Conservation (phyloP, 2,113 vertebrate genomes). For the Ceyx cyanopectus region DNA sequence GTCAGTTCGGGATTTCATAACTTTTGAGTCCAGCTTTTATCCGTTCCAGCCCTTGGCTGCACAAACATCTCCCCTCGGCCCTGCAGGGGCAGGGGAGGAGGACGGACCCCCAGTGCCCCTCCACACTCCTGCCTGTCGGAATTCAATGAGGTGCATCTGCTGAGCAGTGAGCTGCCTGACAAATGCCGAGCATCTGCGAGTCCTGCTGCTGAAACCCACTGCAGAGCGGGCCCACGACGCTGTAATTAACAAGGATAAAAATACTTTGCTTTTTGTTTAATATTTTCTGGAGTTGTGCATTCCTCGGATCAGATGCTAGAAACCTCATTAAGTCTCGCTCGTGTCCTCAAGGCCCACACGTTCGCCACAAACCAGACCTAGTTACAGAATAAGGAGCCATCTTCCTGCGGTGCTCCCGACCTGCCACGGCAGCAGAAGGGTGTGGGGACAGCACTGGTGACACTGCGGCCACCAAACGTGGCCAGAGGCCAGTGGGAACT, state of each 20-base stretch:
- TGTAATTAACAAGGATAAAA: slow-evolving; percentile 74
- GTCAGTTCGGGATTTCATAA: slow-evolving; percentile 27
- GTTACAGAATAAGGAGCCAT: background rate
- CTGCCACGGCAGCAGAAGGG: background rate
- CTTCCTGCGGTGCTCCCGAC: background rate
- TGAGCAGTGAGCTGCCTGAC: slow-evolving; percentile 45
- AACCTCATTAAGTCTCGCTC: slow-evolving; percentile 29
- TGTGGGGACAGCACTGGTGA: accelerated
- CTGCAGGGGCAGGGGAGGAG: slow-evolving; percentile 33
- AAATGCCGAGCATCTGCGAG: slow-evolving; percentile 53
- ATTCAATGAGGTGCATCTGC: slow-evolving; percentile 50
- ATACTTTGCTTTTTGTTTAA: slow-evolving; percentile 69
- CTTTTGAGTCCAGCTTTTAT: slow-evolving; percentile 7
- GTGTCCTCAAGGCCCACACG: slow-evolving; percentile 31
- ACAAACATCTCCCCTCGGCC: background rate
- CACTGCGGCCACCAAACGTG: accelerated
- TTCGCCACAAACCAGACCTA: background rate
- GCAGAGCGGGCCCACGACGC: slow-evolving; percentile 45
- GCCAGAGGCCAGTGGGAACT: background rate
- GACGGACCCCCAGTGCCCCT: slow-evolving; percentile 15
- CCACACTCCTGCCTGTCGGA: slow-evolving; percentile 22
- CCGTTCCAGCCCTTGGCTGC: slow-evolving; percentile 16
- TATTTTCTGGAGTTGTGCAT: slow-evolving; percentile 22
- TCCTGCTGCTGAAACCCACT: slow-evolving; percentile 51
- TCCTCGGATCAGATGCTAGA: slow-evolving; percentile 50